Evolutionary conservation across 2,888 invertebrate species (phyloP), one percentile per base, ranked within the genome.

Genomic region (Cheilosia pagana): DNA sequence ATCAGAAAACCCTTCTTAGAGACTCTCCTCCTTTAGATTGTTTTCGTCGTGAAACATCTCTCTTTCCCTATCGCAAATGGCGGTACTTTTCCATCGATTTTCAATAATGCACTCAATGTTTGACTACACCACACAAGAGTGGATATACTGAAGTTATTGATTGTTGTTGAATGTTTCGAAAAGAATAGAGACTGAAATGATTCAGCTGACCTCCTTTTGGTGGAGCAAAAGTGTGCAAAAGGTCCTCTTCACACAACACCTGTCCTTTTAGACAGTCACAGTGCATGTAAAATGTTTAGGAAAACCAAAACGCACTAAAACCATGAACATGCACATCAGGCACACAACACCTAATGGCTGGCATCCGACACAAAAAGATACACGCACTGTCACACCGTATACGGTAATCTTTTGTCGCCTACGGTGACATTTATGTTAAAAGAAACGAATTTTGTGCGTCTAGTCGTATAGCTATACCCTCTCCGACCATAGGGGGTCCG

Each of bases 1-100:
- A 91, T 91, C 90, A 91, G 87, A 88, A 87, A 89, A 89, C 89
- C 90, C 89, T 83, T 86, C 81, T 68, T 43, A 63, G 50, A 39
- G 50, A 39, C 25, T 53, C 45, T 57, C 8, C 45, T 16, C 7
- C 45, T 43, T 19, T 19, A 41, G 39, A 50, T 62, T 70, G 70
- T 67, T 57, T 75, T 57, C 67, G 39, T 75, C 65, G 39, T 75
- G 35, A 74, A 55, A 39, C 25, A 55, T n/a, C 48, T 14, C 19
- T 41, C 60, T 31, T 12, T 16, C 19, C 7, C n/a, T 25, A 6
- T 31, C 10, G 25, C n/a, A 12, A n/a, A 7, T 31, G 21, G 21
- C 21, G 41, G 28, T 45, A 39, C n/a, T 35, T 65, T 45, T 48
- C 62, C 55, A 77, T 78, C 50, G 77, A 77, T 77, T 77, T 77